Evolutionary conservation across 2,888 invertebrate genomes (phyloP), one percentile per base, ranked within the genome.

Genomic region (Silvanus unidentatus): DNA sequence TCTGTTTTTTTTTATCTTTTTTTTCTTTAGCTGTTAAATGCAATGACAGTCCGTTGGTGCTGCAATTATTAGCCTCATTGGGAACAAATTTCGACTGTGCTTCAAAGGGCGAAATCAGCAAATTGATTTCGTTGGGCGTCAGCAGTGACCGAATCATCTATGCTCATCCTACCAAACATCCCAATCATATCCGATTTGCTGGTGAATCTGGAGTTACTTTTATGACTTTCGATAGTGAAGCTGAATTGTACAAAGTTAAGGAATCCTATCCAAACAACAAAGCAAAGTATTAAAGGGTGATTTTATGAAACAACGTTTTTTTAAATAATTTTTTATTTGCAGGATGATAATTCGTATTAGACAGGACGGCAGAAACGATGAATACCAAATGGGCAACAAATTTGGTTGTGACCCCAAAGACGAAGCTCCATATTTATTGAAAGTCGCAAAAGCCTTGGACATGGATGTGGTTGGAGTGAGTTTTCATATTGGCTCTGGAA

Each of bases 1-100:
- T n/a, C n/a, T n/a, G n/a, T n/a, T n/a, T n/a, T n/a, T n/a, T n/a
- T n/a, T n/a, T n/a, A n/a, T n/a, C n/a, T n/a, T n/a, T n/a, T n/a
- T n/a, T n/a, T n/a, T n/a, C n/a, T n/a, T n/a, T n/a, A 72, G 81
- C 82, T 49, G 73, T 82, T 27, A 83, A 83, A 64, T 82, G 81
- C 61, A 82, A 82, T 66, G 74, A 77, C 37, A 72, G 77, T 53
- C 65, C 70, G 15, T 64, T 73, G 2, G 71, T 71, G 1, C 55
- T 72, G 13, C 65, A 66, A 56, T 52, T 62, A 34, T 43, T 83
- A 40, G 77, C 77, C 8, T 69, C 74, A 22, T 64, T 80, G 35
- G 81, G 81, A 38, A 68, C 73, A 15, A 75, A 76, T 35, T 82
- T 82, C 64, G 82, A 82, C 62, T 83, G 82, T 63, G 82, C 82